Evolutionary conservation across 2,888 invertebrate species (phyloP), one percentile per base, ranked within the genome.

Genomic region (Drosophila putrida): DNA sequence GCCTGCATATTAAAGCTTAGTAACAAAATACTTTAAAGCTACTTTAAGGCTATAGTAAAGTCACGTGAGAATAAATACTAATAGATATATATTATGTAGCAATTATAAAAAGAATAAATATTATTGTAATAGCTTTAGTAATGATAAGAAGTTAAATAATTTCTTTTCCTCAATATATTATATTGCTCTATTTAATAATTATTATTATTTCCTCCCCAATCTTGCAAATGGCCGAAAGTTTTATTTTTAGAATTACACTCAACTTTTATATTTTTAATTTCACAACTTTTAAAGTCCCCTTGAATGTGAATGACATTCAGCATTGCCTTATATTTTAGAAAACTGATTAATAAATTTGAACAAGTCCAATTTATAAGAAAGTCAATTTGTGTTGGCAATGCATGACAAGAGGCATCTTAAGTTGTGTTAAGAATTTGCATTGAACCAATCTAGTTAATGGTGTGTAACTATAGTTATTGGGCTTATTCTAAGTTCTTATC

Each of bases 401-500:
- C 43, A 55, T 57, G 63, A 46, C n/a, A 59, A 46, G 54, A 9
- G 51, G 36, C 50, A 58, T 41, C 36, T 71, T 74, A 80, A 89
- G 89, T 84, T 83, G 72, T 69, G 46, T 89, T 83, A 89, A 87
- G 87, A 76, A 75, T 78, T 86, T 63, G 64, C 13, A 54, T 27
- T 50, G 55, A 58, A 78, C 78, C 78, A 87, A 85, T 89, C 87
- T 76, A 49, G 68, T 76, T 85, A 89, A 87, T 87, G 73, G 65
- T 54, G 36, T 67, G 51, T 25, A 35, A 41, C 39, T 55, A 41
- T n/a, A 38, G 33, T 39, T 36, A 39, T 44, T 44, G 28, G 5
- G 15, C 4, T 6, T 11, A 51, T 25, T 49, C 8, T 9, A 31
- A 28, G 13, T 39, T 13, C 39, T 44, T 25, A 31, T 35, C 35